Percentiles rank a stretch among this genome's conserved stretches.
Evolutionary conservation across 2,797 vertebrate species (phyloP).

Genomic region (Sciurus carolinensis): DNA sequence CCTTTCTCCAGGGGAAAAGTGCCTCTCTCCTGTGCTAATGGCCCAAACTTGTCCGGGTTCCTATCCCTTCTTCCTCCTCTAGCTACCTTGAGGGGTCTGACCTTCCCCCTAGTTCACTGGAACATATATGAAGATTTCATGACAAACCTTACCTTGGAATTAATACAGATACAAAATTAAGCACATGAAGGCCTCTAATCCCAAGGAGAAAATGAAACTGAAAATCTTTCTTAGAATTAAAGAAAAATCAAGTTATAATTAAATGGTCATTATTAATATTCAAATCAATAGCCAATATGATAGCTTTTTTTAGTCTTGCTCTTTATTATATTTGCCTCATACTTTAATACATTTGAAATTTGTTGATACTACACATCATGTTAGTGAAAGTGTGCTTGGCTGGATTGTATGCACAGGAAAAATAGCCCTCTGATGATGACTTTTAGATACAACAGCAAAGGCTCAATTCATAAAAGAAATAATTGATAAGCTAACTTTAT

Average conservation of each 20-base stretch:
- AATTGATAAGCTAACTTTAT: neutral
- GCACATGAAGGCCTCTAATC: neutral
- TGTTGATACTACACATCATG: neutral
- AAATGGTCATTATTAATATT: neutral
- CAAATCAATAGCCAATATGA: neutral
- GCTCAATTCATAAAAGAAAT: neutral
- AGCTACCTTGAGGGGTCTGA: neutral
- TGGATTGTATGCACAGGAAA: neutral
- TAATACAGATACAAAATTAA: constrained; percentile 25
- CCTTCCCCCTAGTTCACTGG: neutral
- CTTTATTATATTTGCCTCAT: constrained; percentile 7
- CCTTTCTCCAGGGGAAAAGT: neutral
- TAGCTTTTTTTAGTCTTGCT: neutral
- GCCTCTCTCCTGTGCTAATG: neutral
- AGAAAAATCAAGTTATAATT: constrained; percentile 40
- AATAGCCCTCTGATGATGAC: neutral
- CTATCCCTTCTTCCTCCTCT: neutral
- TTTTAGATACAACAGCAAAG: neutral
- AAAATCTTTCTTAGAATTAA: constrained; percentile 24
- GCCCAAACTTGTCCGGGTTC: too few species aligned
- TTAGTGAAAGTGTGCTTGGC: neutral
- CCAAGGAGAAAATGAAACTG: constrained; percentile 39
- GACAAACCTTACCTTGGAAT: neutral
- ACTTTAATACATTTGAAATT: neutral
- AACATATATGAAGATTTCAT: neutral